Percentiles rank a stretch among this genome's conserved stretches.
phyloP scores from a whole-genome alignment of 1,140 invertebrate genomes.

The Tetramorium simillimum region DNA sequence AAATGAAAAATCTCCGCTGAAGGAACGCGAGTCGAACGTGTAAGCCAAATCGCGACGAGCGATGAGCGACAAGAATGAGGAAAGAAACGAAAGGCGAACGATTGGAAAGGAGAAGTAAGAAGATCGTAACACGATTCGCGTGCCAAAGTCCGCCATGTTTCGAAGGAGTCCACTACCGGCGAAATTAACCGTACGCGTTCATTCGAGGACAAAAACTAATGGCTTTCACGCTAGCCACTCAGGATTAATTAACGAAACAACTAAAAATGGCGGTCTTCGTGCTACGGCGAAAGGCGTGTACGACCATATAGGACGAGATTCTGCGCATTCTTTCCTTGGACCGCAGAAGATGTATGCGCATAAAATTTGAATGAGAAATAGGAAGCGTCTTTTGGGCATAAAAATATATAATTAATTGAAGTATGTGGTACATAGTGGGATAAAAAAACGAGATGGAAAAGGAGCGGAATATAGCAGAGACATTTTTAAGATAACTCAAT shows the following conservation, averaged over 20 bases:
- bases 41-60: not conserved
- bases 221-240: constrained; percentile 76
- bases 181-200: constrained; percentile 75
- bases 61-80: not conserved
- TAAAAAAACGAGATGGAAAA: not conserved
- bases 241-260: constrained; percentile 79
- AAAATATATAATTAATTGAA: constrained; percentile 44
- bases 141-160: constrained; percentile 70
- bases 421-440: not conserved
- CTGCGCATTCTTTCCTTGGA: constrained; percentile 9
- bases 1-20: not conserved
- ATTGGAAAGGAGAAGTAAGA: constrained; percentile 32
- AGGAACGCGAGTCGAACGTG: not conserved
- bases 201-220: constrained; percentile 77
- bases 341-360: constrained; percentile 30
- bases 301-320: constrained; percentile 41
- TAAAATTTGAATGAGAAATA: constrained; percentile 56
- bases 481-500: constrained; percentile 22
- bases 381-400: not conserved
- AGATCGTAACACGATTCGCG: constrained; percentile 73
- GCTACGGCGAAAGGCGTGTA: not conserved
- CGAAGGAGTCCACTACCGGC: constrained; percentile 61
- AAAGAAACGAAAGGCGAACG: constrained; percentile 39
- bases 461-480: not conserved
- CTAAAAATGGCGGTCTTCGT: constrained; percentile 75